Evolutionary conservation across 1,140 invertebrate genomes (phyloP), one percentile per base, ranked within the genome.

Genomic region (Trichomalopsis sarcophagae): DNA sequence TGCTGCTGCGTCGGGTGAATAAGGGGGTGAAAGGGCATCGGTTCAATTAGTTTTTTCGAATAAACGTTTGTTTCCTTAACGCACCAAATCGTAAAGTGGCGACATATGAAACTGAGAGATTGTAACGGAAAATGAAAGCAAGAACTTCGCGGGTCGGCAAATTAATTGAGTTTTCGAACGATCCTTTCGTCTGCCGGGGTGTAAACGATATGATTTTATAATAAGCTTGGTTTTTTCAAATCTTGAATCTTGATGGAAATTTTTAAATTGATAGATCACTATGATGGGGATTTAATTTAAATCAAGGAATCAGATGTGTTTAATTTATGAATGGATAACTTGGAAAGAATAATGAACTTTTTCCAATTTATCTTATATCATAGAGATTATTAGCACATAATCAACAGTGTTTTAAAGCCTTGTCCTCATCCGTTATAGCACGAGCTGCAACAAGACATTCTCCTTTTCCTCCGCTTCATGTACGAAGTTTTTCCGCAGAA

Each of bases 1-100:
- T 62, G 21, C 47, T 14, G 14, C 47, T 50, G 14, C 73, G 76
- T 66, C 27, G 27, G 23, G n/a, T 44, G 73, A 83, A 17, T 47
- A 27, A 75, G 23, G 74, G 36, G 27, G 81, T 71, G 84, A 76
- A 47, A 78, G 33, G 76, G 81, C 80, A 78, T 68, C 66, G 80
- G 86, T 88, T 88, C 87, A 88, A 88, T 88, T 88, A 88, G 87
- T 68, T 87, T 88, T 87, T 68, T 87, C 81, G 74, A 86, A 88
- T 89, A 87, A 89, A 88, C 86, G 81, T 88, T 87, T 86, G 84
- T 87, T 86, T 86, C 82, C 84, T 87, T 82, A 87, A 84, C 85
- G 81, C 82, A 82, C 62, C 77, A 66, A 69, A 44, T 86, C 87
- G 82, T 87, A 88, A 86, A 69, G 84, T 69, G 50, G 68, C 81